Evolutionary conservation across 2,113 vertebrate species (phyloP), one percentile per base, ranked within the genome.

Genomic region (Falcunculus frontatus): DNA sequence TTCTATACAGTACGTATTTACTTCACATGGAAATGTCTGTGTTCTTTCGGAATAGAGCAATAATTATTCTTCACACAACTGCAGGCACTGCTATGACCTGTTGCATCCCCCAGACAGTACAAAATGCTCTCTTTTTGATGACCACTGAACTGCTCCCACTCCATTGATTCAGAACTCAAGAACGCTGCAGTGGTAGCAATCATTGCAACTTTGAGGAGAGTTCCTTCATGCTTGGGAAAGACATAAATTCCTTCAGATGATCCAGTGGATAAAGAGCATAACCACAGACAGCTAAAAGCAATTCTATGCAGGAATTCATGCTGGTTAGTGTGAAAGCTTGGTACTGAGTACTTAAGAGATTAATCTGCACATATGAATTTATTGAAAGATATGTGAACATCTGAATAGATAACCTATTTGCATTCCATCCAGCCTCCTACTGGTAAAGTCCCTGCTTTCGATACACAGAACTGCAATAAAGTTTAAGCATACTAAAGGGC

Each of bases 141-240:
- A 17, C n/a, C 47, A 49, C 30, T 39, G 57, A 90, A 84, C 59
- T 69, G 37, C 49, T 73, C 86, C 79, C 47, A 86, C 4, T 11
- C 75, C 89, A 60, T 35, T 90, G 73, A 85, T 84, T 96, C 62
- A 56, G 47, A 87, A 49, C 6, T 44, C 30, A 33, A 55, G 56
- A 60, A 27, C 2, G 6, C 53, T 89, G 77, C 77, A 87, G 87
- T 74, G 81, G 55, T 10, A 93, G 57, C 70, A 79, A 70, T 41
- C 5, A 67, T 80, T 91, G 93, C 27, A 72, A 39, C 59, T 91
- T 87, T 29, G 12, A 81, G 56, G 33, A 49, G 10, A 1, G 10
- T 68, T 87, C 72, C 88, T 94, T 95, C 46, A 35, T 39, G 44
- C 32, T 77, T 75, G 67, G 56, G 84, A 82, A 97, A 93, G 92